Evolutionary conservation across 2,113 vertebrate species (phyloP).

Genomic region (Chrysemys picta): DNA sequence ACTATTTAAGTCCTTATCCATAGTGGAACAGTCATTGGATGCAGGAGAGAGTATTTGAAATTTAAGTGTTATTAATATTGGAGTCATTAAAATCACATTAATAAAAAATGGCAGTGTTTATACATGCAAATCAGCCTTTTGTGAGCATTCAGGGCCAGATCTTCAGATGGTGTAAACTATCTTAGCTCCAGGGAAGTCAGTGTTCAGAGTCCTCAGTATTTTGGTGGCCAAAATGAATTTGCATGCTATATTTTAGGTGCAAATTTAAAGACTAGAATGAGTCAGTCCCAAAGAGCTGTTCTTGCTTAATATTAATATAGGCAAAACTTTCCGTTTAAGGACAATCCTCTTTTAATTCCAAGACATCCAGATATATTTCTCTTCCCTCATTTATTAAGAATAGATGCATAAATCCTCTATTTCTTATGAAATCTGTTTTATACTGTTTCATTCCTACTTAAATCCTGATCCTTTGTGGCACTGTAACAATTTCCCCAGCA

Average conservation of each 20-base stretch:
- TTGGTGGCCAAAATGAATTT: not conserved
- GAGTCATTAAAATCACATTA: not conserved
- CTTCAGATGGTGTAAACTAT: not conserved
- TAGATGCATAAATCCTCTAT: not conserved
- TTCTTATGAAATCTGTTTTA: not conserved
- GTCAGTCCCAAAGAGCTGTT: not conserved
- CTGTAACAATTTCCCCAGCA: not conserved
- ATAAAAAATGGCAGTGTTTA: not conserved
- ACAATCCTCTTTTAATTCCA: not conserved
- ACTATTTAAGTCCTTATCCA: not conserved
- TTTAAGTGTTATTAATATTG: not conserved
- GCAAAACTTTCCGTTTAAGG: not conserved
- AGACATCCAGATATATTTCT: not conserved
- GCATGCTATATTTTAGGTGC: not conserved
- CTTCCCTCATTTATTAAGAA: not conserved
- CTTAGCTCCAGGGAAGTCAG: not conserved
- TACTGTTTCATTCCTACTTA: not conserved
- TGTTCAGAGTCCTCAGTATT: not conserved
- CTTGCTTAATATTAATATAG: not conserved
- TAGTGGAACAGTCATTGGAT: not conserved
- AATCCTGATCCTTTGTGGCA: not conserved
- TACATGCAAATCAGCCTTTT: not conserved
- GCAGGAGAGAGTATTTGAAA: not conserved
- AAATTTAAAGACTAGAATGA: not conserved
- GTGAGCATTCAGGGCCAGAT: not conserved